Evolutionary conservation across 92 coral and sea anemone species (phyloP).

Genomic region (Heliopora coerulea): DNA sequence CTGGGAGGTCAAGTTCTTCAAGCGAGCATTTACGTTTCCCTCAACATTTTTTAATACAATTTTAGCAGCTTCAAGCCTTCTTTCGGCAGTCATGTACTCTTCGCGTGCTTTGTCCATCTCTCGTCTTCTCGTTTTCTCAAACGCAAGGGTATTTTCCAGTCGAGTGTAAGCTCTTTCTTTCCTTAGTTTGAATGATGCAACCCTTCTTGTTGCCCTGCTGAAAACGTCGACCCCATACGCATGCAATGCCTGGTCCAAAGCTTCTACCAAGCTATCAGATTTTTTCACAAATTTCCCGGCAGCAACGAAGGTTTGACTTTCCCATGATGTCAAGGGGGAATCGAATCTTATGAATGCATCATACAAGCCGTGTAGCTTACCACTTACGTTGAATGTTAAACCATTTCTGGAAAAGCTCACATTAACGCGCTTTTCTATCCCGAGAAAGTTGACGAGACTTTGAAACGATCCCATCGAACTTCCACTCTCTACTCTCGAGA

Average conservation of each 20-base stretch:
- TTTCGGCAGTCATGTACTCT: not conserved
- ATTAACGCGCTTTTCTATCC: not conserved
- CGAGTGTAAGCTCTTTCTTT: not conserved
- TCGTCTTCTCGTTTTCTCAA: not conserved
- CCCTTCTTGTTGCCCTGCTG: not conserved
- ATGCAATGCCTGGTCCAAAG: not conserved
- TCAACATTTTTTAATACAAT: slow-evolving; percentile 5
- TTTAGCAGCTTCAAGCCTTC: slow-evolving; percentile 28
- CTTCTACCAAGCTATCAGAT: not conserved
- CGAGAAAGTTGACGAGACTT: not conserved
- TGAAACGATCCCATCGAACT: not conserved
- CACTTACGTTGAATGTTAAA: not conserved
- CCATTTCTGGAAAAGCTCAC: not conserved
- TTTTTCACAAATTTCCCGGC: not conserved
- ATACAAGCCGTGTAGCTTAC: not conserved
- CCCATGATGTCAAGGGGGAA: not conserved
- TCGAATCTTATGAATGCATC: not conserved
- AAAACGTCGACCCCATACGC: not conserved
- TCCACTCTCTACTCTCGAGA: not conserved
- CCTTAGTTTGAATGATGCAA: not conserved
- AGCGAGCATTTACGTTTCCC: not conserved
- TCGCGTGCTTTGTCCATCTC: not conserved
- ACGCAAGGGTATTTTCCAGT: not conserved
- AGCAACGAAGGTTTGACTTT: not conserved
- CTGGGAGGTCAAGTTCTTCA: slow-evolving; percentile 9